Evolutionary conservation across 2,797 vertebrate genomes (phyloP).

Genomic region (Danio tinwini): DNA sequence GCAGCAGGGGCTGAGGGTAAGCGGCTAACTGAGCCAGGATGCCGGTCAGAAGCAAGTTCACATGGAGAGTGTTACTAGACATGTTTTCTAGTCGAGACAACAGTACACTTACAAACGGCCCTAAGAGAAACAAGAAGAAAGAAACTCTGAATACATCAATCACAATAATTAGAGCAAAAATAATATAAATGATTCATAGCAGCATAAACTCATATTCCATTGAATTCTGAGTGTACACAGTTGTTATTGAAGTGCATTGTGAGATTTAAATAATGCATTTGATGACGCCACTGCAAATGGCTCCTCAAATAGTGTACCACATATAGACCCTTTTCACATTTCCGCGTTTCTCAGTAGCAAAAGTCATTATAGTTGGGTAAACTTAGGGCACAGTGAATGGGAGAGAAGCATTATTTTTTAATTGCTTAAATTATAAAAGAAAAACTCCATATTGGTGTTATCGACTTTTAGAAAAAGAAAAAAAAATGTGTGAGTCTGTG

Average conservation of each 20-base stretch:
- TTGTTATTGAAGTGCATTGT: background rate
- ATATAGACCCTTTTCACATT: background rate
- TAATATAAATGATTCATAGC: background rate
- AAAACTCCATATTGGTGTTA: no score
- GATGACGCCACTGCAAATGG: background rate
- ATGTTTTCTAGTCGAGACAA: slow-evolving; percentile 98
- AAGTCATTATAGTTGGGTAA: no score
- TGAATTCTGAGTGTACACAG: background rate
- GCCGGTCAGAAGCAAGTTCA: slow-evolving; percentile 94
- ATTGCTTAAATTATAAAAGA: no score
- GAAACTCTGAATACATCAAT: background rate
- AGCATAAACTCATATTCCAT: slow-evolving; percentile 10
- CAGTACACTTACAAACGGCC: slow-evolving; percentile 95
- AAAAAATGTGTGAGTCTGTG: no score
- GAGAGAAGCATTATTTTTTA: no score
- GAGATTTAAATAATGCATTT: background rate
- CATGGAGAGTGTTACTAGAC: slow-evolving; percentile 92
- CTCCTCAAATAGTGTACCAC: background rate
- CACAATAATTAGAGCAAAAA: background rate
- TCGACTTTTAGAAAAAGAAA: no score
- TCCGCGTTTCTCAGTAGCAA: no score
- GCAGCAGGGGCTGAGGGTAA: slow-evolving; percentile 94
- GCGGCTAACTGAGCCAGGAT: slow-evolving; percentile 94
- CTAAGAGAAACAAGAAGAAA: slow-evolving; percentile 69
- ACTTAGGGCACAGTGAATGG: no score